Base-by-base conservation (phyloP, 2,888 invertebrate species). In the Pardosa pseudoannulata region DNA sequence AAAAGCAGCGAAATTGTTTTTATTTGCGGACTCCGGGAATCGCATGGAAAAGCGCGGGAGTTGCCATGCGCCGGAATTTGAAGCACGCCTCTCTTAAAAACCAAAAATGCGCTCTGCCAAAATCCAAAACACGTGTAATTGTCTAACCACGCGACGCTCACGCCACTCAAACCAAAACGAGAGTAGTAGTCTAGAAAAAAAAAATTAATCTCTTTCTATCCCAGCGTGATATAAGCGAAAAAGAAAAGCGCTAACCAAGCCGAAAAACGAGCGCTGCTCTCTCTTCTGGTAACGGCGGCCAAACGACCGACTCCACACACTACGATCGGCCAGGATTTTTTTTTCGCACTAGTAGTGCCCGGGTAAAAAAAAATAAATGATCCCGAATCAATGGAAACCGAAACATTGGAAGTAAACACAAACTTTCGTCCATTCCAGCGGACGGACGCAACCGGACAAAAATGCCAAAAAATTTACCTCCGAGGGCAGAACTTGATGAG, bases 401-500 rank as follows among this genome's bases (percentile, higher is more conserved):
- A 29, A 65, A 31, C 56, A n/a, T 29, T 41, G 16, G 72, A 64
- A 56, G n/a, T 31, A 19, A 29, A 27, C 36, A 72, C 72, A 67
- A 73, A 73, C 27, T 46, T 28, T 6, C 28, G 41, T 16, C 36
- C 36, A 29, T 83, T 72, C 29, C 28, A 3, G 36, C 23, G 36
- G 29, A 70, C 36, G 39, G 39, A 56, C 56, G 62, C 56, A 31
- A 41, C 46, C 39, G 29, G 68, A 50, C 67, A 73, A 83, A 78
- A 73, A 39, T 72, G 71, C 5, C 64, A 79, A 79, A 83, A 75
- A 74, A 36, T 79, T 86, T 86, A 79, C 79, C 85, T 79, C 56
- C 73, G 64, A 78, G 65, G 28, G 29, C 71, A 65, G 79, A 32
- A 62, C 68, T 71, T 64, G 85, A 79, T 79, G 70, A 74, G 85